A percentile compares a stretch with the other conserved stretches of the same genome.
phyloP scores from a whole-genome alignment of 2,888 invertebrate genomes.

The Stomorhina lunata region DNA sequence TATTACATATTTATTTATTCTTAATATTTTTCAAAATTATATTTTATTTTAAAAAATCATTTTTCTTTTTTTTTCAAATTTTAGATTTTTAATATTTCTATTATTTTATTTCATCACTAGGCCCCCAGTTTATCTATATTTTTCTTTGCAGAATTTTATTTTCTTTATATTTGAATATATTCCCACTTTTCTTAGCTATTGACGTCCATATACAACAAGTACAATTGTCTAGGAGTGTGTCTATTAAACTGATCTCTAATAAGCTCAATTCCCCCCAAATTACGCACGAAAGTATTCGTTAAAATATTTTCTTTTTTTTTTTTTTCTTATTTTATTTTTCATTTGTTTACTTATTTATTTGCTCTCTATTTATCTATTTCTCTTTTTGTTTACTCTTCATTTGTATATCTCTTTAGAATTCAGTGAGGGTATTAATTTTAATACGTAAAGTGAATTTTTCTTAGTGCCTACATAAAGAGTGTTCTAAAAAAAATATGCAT shows the following conservation, averaged over 20 bases:
- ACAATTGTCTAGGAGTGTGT: slow-evolving; percentile 34
- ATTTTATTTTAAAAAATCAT: no score
- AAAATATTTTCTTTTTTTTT: slow-evolving; percentile 36
- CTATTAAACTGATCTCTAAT: slow-evolving; percentile 49
- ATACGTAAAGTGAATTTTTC: no score
- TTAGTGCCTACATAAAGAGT: no score
- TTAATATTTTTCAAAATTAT: no score
- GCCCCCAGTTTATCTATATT: neutral
- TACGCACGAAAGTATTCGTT: slow-evolving; percentile 46
- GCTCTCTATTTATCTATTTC: slow-evolving; percentile 8
- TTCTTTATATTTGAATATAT: neutral
- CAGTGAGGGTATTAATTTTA: no score
- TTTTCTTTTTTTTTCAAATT: neutral
- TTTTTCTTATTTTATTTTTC: slow-evolving; percentile 20
- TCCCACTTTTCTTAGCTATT: neutral
- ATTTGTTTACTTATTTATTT: neutral
- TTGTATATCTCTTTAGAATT: neutral
- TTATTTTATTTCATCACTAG: neutral
- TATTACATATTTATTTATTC: no score
- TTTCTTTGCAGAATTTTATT: neutral
- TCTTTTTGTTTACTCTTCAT: neutral
- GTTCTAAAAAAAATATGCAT: no score
- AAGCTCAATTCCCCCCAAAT: slow-evolving; percentile 41
- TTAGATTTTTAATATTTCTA: no score
- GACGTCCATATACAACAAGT: slow-evolving; percentile 20